These are phyloP conservation scores for Acleris holmiana DNA, from an alignment of 2,888 invertebrate species.

Conservation along the genomic window DNA sequence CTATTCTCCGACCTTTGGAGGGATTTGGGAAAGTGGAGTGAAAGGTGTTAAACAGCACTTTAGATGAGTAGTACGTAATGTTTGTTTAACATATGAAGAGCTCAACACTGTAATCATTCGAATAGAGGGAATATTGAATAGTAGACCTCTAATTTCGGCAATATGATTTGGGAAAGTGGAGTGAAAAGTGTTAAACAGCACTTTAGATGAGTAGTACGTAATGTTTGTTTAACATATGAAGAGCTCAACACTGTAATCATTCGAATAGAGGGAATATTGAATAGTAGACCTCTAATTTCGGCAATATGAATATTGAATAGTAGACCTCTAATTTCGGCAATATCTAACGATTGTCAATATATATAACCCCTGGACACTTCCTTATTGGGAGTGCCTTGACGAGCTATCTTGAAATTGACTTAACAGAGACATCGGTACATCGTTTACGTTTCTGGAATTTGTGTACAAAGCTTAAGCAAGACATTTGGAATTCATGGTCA, in stretches of 20 bases:
- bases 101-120: slow-evolving; percentile 20
- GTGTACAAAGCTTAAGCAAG: slow-evolving; percentile 10
- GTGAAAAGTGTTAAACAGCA: slow-evolving; percentile 21
- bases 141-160: no score
- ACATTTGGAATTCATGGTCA: slow-evolving; percentile 19
- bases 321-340: slow-evolving; percentile 12
- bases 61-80: slow-evolving; percentile 18
- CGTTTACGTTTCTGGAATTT: slow-evolving; percentile 5
- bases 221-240: slow-evolving; percentile 20
- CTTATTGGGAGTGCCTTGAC: slow-evolving; percentile 15
- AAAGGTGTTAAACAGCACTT: slow-evolving; percentile 18
- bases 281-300: no score
- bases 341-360: slow-evolving; percentile 3
- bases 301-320: no score
- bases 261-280: slow-evolving; percentile 21
- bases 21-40: slow-evolving; percentile 14
- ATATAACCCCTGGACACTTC: slow-evolving; percentile 15
- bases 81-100: slow-evolving; percentile 22
- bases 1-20: slow-evolving; percentile 23
- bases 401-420: no score
- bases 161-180: slow-evolving; percentile 10
- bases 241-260: slow-evolving; percentile 23
- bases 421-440: no score
- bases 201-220: slow-evolving; percentile 17
- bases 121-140: slow-evolving; percentile 23